Conservation (phyloP, 2,888 invertebrate species). For the Isotomurus palustris region DNA sequence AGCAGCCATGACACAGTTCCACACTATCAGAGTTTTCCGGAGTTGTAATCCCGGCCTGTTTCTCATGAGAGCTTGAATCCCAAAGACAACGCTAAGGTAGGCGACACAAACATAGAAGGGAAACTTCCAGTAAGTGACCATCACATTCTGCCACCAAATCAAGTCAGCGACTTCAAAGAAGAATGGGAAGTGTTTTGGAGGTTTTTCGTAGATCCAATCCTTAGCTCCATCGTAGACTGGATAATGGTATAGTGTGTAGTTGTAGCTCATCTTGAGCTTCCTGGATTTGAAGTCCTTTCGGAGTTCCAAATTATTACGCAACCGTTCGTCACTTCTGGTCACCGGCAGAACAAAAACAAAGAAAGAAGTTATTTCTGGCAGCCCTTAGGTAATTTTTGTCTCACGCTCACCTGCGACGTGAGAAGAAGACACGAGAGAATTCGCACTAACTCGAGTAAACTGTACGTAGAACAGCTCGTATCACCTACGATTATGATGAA, state of each 20-base stretch:
- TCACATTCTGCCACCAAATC: conserved; percentile 37
- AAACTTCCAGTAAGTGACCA: conserved; percentile 24
- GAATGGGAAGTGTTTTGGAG: conserved; percentile 30
- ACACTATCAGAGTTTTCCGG: conserved; percentile 10
- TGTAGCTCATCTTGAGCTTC: too few species aligned
- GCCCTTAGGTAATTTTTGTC: background rate
- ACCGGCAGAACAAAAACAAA: too few species aligned
- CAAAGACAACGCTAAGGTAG: conserved; percentile 26
- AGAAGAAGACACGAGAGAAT: too few species aligned
- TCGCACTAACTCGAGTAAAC: too few species aligned
- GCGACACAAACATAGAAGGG: conserved; percentile 25
- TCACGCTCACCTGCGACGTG: too few species aligned
- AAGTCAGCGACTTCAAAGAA: conserved; percentile 29
- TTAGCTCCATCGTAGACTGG: conserved; percentile 28
- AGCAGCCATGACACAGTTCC: conserved; percentile 28
- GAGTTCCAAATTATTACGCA: too few species aligned
- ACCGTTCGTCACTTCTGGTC: too few species aligned
- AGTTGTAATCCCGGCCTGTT: conserved; percentile 20
- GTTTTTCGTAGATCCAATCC: conserved; percentile 32
- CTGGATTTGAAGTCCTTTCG: too few species aligned
- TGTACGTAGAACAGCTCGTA: too few species aligned
- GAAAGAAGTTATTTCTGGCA: too few species aligned
- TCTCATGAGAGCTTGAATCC: conserved; percentile 26
- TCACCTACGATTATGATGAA: too few species aligned
- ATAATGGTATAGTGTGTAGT: too few species aligned